Base-by-base conservation (phyloP, 2,888 invertebrate genomes). In the Zygogramma bicolorata region DNA sequence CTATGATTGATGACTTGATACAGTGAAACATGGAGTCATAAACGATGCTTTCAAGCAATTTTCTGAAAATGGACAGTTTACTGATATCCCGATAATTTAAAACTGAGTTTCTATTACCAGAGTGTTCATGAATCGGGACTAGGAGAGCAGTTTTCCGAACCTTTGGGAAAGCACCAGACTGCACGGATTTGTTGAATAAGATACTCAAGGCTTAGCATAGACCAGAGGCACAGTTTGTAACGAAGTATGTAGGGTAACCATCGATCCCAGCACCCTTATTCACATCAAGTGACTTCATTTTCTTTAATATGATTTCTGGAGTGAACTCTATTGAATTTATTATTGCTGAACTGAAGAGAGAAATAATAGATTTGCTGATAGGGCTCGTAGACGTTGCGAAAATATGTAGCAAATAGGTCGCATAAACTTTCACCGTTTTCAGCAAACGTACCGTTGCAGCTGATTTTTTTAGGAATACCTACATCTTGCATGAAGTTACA, bases 91-190 rank as follows among this genome's bases (percentile, higher is more conserved):
- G 7, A 29, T 29, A 29, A 29, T 29, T 29, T 5, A 29, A 5
- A 5, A 29, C 29, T 29, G 29, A 29, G n/a, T n/a, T n/a, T 53
- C 18, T 15, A 53, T 22, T 53, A 20, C 53, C 53, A 53, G 53
- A 53, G 22, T 53, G n/a, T 53, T 15, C 18, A 22, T 15, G 18
- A 53, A 53, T 53, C 22, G 53, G 53, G 18, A 53, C 13, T 15
- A 53, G 22, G 20, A 53, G 18, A 13, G 53, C 18, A 53, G 53
- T 53, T 53, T 53, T 53, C 53, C 53, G 18, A 15, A 53, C 2
- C 4, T 57, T 27, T 57, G 57, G 57, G 25, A 57, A 57, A 57
- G 57, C 10, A 57, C 57, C 57, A 57, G 57, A 57, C 57, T 57
- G 57, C 8, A 57, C 25, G 25, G 57, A 57, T 57, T 22, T 57